These are phyloP conservation scores for Lasioglossum lativentre DNA, from an alignment of 2,888 invertebrate genomes.

Conservation along the genomic window DNA sequence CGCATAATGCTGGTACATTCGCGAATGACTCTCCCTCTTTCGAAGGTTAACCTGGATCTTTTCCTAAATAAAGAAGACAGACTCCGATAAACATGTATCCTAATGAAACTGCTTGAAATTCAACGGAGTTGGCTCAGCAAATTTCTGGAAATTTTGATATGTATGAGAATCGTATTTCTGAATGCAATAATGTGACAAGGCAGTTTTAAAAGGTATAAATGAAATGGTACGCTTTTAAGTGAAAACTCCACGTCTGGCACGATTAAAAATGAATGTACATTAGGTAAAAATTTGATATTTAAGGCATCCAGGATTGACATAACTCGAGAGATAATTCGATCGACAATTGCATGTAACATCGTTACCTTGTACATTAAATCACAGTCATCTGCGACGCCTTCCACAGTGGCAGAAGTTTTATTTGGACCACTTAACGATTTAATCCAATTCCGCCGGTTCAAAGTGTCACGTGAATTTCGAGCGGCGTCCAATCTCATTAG, in stretches of 20 bases:
- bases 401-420: background rate
- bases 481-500: background rate
- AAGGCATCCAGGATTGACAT: rapidly evolving
- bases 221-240: too few relatives aligned
- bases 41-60: background rate
- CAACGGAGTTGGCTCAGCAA: background rate
- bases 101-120: background rate
- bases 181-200: too few relatives aligned
- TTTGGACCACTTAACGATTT: background rate
- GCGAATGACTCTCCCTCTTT: background rate
- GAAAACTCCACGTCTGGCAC: too few relatives aligned
- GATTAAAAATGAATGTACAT: background rate
- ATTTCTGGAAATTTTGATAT: background rate
- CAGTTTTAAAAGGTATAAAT: too few relatives aligned
- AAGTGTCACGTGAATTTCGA: background rate
- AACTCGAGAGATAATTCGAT: background rate
- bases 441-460: background rate
- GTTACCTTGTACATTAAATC: background rate
- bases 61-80: background rate
- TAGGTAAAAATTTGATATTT: background rate
- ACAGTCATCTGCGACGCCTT: background rate
- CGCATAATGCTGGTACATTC: background rate
- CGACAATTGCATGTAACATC: background rate
- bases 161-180: background rate
- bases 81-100: background rate